These are phyloP conservation scores for Arrhopalites spinosus DNA, from an alignment of 2,888 invertebrate species.

Conservation along the genomic window DNA sequence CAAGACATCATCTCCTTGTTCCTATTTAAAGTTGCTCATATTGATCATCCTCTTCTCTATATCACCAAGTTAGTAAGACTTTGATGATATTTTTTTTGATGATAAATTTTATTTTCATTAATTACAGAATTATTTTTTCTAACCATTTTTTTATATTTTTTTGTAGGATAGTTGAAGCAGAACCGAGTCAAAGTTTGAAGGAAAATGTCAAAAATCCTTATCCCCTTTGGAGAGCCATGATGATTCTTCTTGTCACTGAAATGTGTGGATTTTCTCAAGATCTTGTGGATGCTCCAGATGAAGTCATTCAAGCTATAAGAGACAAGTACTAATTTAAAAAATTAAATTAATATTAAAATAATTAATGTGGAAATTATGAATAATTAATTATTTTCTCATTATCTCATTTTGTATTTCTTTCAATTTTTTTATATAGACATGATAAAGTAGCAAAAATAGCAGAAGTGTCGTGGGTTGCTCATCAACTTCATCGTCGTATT, in stretches of 20 bases:
- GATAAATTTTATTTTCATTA: neutral
- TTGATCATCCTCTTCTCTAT: conserved; percentile 39
- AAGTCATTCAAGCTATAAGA: conserved; percentile 11
- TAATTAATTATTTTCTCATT: neutral
- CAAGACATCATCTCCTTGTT: conserved; percentile 36
- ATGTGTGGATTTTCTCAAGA: conserved; percentile 33
- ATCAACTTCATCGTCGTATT: conserved; percentile 35
- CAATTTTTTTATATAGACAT: conserved; percentile 18
- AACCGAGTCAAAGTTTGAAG: conserved; percentile 15
- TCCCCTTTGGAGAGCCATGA: conserved; percentile 37
- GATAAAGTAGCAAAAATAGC: conserved; percentile 28
- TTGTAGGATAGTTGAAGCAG: conserved; percentile 29
- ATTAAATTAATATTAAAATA: neutral
- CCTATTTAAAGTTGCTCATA: conserved; percentile 28
- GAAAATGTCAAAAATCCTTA: conserved; percentile 22
- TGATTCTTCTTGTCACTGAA: conserved; percentile 33
- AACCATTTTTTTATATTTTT: neutral
- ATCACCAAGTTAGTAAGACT: conserved; percentile 29
- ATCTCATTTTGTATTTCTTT: neutral
- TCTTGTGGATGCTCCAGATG: conserved; percentile 19
- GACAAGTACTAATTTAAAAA: conserved; percentile 13
- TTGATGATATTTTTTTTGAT: too few species aligned
- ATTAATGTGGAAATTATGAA: neutral
- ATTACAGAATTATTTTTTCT: neutral
- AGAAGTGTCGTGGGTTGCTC: conserved; percentile 36